phyloP scores from a whole-genome alignment of 2,113 vertebrate species.

The Cottus gobio region DNA sequence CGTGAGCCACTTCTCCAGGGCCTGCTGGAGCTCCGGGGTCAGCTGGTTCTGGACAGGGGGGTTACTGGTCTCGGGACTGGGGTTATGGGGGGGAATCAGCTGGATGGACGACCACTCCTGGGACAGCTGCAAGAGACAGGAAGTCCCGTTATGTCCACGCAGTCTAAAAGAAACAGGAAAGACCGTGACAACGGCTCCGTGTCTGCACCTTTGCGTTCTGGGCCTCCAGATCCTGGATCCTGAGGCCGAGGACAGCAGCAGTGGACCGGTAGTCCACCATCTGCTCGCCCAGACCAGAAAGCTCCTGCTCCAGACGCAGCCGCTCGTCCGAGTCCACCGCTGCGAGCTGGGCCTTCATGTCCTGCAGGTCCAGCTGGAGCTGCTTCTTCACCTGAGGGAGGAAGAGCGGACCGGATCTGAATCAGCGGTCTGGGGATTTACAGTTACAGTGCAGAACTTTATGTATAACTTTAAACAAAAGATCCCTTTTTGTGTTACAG shows the following conservation, averaged over 20 bases:
- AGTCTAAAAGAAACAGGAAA: no score
- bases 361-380: constrained; percentile 54
- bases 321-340: background rate
- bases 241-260: constrained; percentile 36
- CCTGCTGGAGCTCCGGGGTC: constrained; percentile 75
- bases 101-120: constrained; percentile 62
- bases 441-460: no score
- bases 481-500: no score
- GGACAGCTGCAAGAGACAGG: constrained; percentile 53
- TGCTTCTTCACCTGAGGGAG: constrained; percentile 55
- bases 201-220: constrained; percentile 65
- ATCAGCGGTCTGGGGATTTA: no score
- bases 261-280: constrained; percentile 46
- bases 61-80: constrained; percentile 29
- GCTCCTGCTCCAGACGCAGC: constrained; percentile 50
- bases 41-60: constrained; percentile 23
- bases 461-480: no score
- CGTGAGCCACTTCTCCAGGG: constrained; percentile 73
- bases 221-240: constrained; percentile 63
- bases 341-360: constrained; percentile 40
- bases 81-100: constrained; percentile 30
- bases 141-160: background rate
- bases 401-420: background rate
- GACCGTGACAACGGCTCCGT: no score
- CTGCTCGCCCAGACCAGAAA: constrained; percentile 35